Evolutionary conservation across 1,140 invertebrate genomes (phyloP), one percentile per base, ranked within the genome.

Genomic region (Cydia splendana): DNA sequence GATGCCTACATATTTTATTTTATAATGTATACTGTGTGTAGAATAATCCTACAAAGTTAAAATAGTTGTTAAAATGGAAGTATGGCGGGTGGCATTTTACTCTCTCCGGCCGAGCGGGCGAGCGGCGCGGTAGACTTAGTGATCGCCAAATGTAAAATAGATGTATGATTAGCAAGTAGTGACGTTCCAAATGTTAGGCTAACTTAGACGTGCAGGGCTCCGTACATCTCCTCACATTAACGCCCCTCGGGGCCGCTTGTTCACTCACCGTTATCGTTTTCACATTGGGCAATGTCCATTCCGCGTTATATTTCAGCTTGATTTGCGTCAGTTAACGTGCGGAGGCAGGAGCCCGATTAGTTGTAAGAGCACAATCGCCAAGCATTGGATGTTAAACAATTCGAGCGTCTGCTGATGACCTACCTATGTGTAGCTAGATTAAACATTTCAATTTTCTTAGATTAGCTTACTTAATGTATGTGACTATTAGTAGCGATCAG

Each of bases 131-230:
- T 91, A 91, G 91, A 87, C 81, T 88, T 91, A 93, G 90, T 87
- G 87, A 90, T 88, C 90, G 90, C 91, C 90, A 93, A 93, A 91
- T 91, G 89, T 93, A 91, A 89, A 85, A 90, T 91, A 90, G 88
- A 90, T 89, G 90, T 93, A 93, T 91, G 87, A 86, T 89, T 93
- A 93, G 91, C 88, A 85, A 90, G 89, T 93, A 93, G 90, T 88
- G 86, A 91, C 88, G 89, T 93, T 93, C 91, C 91, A 93, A 93
- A 93, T 91, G 89, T 91, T 91, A 93, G 91, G 82, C 84, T 92
- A 91, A 87, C 85, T 90, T 89, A 90, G 89, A 87, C 81, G 84
- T 86, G 78, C 80, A 81, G 84, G 85, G 84, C 83, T 83, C 81
- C 82, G 77, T 83, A 85, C 80, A 76, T 81, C 82, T 85, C 83